Base-by-base conservation (phyloP, 2,888 invertebrate genomes). In the Pardosa pseudoannulata region DNA sequence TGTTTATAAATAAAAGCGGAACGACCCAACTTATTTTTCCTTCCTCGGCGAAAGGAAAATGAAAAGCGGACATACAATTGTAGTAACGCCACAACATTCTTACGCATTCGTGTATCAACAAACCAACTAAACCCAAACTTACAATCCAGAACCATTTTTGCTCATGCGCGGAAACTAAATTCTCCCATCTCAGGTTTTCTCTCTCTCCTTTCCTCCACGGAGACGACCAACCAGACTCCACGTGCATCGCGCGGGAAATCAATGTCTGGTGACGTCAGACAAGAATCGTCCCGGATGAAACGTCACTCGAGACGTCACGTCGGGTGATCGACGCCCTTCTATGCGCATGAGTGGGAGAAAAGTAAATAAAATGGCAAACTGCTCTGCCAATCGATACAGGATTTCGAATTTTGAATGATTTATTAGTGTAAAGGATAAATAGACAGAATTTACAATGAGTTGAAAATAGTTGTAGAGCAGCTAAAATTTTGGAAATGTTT, bases 141-240 rank as follows among this genome's bases (percentile, higher is more conserved):
- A 3, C 56, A 56, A 56, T 23, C 23, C 56, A 56, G 23, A 56
- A 56, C 56, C 23, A 56, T 56, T 56, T 56, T 23, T 56, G 56
- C 56, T 11, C 56, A 56, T 19, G 16, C 23, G 5, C 56, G 19
- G 56, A 56, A 23, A 56, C 23, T 3, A 23, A 56, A 56, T 23
- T 56, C 5, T 19, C 56, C 56, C 56, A 19, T 23, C 16, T 11
- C 23, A 56, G 23, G 46, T 23, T 23, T 56, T 46, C 13, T 46
- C 13, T 41, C 82, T 73, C 56, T 73, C 56, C 39, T 62, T 75
- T 56, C 23, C 23, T 39, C 67, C 39, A 68, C 64, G 70, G 64
- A 82, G 82, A 82, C 82, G 75, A 76, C 75, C 82, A 82, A 82
- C 82, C 82, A 82, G 82, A 82, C 82, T 82, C 82, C 82, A 82